These are phyloP conservation scores for Diadegma fenestrale DNA, from an alignment of 2,888 invertebrate genomes.

Conservation along the genomic window DNA sequence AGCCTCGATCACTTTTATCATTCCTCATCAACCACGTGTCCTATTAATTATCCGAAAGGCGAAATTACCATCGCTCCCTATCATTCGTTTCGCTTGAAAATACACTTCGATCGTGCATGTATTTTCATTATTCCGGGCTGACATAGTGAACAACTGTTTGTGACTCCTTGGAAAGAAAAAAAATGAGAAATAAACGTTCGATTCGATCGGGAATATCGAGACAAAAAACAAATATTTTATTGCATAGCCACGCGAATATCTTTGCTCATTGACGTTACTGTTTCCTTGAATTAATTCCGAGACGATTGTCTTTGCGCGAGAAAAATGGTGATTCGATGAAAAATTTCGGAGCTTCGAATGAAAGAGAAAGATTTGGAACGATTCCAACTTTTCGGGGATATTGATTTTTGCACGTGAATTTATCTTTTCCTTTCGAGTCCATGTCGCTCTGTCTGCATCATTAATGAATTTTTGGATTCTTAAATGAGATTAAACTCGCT, in stretches of 20 bases:
- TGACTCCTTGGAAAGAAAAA: not conserved
- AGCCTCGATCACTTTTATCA: not conserved
- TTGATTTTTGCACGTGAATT: not conserved
- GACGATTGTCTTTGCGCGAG: not conserved
- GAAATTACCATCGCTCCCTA: not conserved
- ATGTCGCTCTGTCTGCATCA: not conserved
- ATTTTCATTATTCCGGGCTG: not conserved
- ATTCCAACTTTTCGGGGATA: conserved; percentile 1
- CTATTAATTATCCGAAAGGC: not conserved
- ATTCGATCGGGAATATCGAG: not conserved
- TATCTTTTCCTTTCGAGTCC: not conserved
- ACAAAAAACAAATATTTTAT: not conserved
- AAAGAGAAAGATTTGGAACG: conserved; percentile 4
- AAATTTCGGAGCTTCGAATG: not conserved
- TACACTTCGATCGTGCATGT: not conserved
- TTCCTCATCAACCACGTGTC: not conserved
- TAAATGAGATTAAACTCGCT: not conserved
- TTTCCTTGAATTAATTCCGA: not conserved
- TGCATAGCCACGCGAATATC: conserved; percentile 3
- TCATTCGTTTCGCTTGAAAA: not conserved
- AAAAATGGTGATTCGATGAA: not conserved
- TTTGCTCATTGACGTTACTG: not conserved
- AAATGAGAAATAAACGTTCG: not conserved
- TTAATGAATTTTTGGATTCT: not conserved
- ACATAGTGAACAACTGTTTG: not conserved